Evolutionary conservation across 2,797 vertebrate species (phyloP).

Genomic region (Cheirogaleus major): DNA sequence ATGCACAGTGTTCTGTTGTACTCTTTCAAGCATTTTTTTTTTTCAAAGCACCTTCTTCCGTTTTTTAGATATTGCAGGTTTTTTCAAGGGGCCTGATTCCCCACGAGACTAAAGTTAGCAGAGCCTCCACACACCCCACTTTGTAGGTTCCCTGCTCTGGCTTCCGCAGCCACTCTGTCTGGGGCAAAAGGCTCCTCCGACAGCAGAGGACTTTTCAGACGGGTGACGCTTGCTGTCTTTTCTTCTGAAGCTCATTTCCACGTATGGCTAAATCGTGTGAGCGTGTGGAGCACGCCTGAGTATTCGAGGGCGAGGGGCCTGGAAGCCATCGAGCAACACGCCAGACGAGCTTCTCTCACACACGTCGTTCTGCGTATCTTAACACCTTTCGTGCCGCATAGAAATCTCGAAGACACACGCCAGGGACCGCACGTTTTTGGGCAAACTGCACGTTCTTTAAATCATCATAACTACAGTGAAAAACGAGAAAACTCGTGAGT

Average conservation of each 20-base stretch:
- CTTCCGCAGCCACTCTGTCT: neutral
- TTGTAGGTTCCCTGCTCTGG: neutral
- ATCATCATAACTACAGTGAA: too few species aligned
- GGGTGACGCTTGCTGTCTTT: fast-evolving
- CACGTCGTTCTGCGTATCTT: neutral
- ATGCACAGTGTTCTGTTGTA: fast-evolving
- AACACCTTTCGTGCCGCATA: too few species aligned
- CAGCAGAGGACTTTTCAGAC: neutral
- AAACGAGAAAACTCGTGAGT: too few species aligned
- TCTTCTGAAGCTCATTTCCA: neutral
- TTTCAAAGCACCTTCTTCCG: neutral
- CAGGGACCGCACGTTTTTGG: too few species aligned
- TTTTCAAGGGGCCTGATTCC: neutral
- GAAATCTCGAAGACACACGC: too few species aligned
- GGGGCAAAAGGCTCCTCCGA: fast-evolving
- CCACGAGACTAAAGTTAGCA: neutral
- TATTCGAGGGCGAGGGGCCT: neutral
- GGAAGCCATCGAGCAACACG: fast-evolving
- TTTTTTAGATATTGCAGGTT: neutral
- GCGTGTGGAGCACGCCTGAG: fast-evolving
- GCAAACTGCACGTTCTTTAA: too few species aligned
- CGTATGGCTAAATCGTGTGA: neutral
- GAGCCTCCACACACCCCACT: neutral
- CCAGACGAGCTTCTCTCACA: fast-evolving
- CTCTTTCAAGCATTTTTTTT: neutral